Conservation (phyloP, 2,797 vertebrate genomes). For the Parauchenoglanis punctatus region DNA sequence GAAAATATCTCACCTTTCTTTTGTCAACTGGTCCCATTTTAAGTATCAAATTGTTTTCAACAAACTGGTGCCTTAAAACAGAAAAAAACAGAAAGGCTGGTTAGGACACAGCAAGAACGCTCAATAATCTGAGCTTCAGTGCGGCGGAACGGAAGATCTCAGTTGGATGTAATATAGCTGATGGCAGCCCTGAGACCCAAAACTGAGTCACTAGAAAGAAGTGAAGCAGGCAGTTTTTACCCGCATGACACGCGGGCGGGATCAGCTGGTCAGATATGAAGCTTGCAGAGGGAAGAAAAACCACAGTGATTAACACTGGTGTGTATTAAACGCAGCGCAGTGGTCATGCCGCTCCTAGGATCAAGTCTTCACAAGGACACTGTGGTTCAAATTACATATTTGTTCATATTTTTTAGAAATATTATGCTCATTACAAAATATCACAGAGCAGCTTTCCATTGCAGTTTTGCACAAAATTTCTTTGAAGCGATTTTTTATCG, state of each 20-base stretch:
- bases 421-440: background rate
- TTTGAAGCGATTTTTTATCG: too few species aligned
- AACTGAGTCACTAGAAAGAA: background rate
- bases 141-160: too few species aligned
- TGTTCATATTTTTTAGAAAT: background rate
- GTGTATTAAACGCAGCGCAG: background rate
- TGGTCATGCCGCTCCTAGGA: too few species aligned
- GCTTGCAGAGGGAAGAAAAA: background rate
- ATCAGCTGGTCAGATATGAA: background rate
- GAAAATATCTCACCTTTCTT: conserved; percentile 85
- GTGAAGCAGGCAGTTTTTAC: background rate
- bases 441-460: too few species aligned
- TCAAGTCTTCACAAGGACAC: background rate
- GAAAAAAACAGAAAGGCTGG: background rate
- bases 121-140: background rate
- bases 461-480: too few species aligned
- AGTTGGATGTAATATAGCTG: background rate
- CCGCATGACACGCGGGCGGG: background rate
- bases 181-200: background rate
- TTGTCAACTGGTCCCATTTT: conserved; percentile 99
- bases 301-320: background rate
- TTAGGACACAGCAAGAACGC: background rate
- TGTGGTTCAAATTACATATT: background rate
- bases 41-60: conserved; percentile 98
- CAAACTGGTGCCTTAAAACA: conserved; percentile 93